A percentile compares a stretch with the other conserved stretches of the same genome.
Evolutionary conservation across 2,797 vertebrate species (phyloP).

Genomic region (Tauraco hartlaubi): DNA sequence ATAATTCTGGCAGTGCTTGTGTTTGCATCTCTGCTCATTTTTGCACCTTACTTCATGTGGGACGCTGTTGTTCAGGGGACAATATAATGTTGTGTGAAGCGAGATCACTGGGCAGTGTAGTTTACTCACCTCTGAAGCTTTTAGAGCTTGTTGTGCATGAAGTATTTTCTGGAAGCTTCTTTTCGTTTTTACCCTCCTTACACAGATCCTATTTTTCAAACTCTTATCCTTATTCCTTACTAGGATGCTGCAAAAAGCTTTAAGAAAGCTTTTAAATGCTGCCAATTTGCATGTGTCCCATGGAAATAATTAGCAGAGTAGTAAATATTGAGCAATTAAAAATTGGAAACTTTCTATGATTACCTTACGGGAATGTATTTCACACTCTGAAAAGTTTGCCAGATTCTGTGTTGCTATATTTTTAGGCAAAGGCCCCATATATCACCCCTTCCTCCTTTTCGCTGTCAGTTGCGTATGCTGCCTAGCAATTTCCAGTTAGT

Average conservation of each 20-base stretch:
- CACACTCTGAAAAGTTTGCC: conserved; percentile 34
- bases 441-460: conserved; percentile 53
- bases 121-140: neutral
- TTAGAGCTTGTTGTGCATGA: neutral
- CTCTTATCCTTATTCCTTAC: neutral
- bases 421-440: conserved; percentile 31
- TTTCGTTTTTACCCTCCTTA: neutral
- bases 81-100: neutral
- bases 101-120: neutral
- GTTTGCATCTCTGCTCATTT: neutral
- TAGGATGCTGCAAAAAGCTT: neutral
- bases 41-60: neutral
- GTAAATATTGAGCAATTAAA: conserved; percentile 41
- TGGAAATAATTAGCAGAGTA: conserved; percentile 56
- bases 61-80: neutral
- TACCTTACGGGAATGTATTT: conserved; percentile 56
- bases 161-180: neutral
- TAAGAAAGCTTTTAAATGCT: neutral
- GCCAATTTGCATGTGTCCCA: neutral
- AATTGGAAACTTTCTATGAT: conserved; percentile 49
- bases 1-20: neutral
- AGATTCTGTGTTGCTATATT: conserved; percentile 39
- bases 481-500: conserved; percentile 72
- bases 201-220: neutral
- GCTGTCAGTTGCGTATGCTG: conserved; percentile 28